A percentile compares a stretch with the other conserved stretches of the same genome.
Evolutionary conservation across 1,140 invertebrate genomes (phyloP).

Genomic region (Hyles euphorbiae): DNA sequence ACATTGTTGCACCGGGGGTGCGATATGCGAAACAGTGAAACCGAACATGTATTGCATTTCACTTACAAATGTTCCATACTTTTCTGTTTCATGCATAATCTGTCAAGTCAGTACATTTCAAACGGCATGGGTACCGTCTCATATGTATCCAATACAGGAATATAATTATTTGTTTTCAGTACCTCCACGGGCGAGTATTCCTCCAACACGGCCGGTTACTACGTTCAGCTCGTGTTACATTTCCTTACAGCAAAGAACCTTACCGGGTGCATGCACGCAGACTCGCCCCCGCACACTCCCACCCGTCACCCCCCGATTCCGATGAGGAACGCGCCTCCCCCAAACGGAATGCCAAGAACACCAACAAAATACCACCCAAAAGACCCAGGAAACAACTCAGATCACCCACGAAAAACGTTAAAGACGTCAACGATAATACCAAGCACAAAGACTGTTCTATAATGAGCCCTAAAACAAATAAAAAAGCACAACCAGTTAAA

Average conservation of each 20-base stretch:
- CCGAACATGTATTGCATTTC: too few relatives aligned
- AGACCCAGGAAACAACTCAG: conserved; percentile 50
- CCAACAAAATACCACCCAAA: conserved; percentile 48
- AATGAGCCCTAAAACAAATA: conserved; percentile 34
- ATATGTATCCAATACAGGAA: background rate
- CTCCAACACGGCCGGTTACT: conserved; percentile 82
- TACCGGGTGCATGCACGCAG: conserved; percentile 59
- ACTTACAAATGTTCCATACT: too few relatives aligned
- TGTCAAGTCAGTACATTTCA: too few relatives aligned
- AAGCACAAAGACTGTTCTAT: conserved; percentile 47
- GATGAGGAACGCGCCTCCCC: conserved; percentile 61
- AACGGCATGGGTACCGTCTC: too few relatives aligned
- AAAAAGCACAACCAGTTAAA: conserved; percentile 29
- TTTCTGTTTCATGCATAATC: too few relatives aligned
- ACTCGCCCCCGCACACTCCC: conserved; percentile 47
- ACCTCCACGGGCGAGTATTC: conserved; percentile 84
- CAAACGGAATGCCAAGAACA: conserved; percentile 42
- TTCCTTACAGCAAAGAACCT: conserved; percentile 62
- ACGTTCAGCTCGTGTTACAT: conserved; percentile 80
- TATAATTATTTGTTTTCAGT: conserved; percentile 65
- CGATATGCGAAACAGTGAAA: too few relatives aligned
- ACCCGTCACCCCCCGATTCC: conserved; percentile 43
- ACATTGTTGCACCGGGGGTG: too few relatives aligned
- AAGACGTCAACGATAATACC: conserved; percentile 65
- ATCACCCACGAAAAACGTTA: conserved; percentile 56